Evolutionary conservation across 2,888 invertebrate genomes (phyloP), one percentile per base, ranked within the genome.

Genomic region (Pseudoips prasinana): DNA sequence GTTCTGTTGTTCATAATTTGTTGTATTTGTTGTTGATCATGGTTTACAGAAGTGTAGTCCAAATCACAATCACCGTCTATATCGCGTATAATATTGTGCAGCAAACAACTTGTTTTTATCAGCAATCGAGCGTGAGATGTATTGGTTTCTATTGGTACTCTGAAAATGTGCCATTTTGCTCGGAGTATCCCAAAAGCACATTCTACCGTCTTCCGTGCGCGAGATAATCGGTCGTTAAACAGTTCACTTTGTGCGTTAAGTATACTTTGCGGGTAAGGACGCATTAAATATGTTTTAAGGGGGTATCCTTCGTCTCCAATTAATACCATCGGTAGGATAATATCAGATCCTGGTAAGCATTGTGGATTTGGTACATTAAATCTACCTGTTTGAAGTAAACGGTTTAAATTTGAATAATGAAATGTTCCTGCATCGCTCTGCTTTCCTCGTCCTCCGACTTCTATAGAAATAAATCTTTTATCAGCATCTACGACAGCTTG

Each of bases 381-480:
- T 2, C 29, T 37, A 19, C 22, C 39, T 27, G 25, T 27, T 25
- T 48, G 25, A 35, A 25, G 8, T 30, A 36, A 39, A 29, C 38
- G 25, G 33, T 49, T n/a, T 30, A 31, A 28, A 20, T 32, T 28
- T 24, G 31, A 20, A 40, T 32, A 28, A 28, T 32, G 28, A 26
- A 50, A 56, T 29, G 48, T 50, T 10, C 48, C 52, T 27, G 25
- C 50, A 39, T 52, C 48, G 33, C 50, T 48, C 41, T 50, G 43
- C 39, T 36, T 46, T 28, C 44, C 50, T 38, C 43, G 26, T 27
- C 46, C 49, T 29, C 45, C 53, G 32, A 49, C 37, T 32, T 46
- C 38, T 32, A 47, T 29, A 26, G 7, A n/a, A n/a, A 1, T 24
- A 38, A 25, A 29, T 28, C 33, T 29, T 30, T 35, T 31, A 45